These are phyloP conservation scores for Parazoanthus swiftii DNA, from an alignment of 92 coral and sea anemone species.

Conservation along the genomic window DNA sequence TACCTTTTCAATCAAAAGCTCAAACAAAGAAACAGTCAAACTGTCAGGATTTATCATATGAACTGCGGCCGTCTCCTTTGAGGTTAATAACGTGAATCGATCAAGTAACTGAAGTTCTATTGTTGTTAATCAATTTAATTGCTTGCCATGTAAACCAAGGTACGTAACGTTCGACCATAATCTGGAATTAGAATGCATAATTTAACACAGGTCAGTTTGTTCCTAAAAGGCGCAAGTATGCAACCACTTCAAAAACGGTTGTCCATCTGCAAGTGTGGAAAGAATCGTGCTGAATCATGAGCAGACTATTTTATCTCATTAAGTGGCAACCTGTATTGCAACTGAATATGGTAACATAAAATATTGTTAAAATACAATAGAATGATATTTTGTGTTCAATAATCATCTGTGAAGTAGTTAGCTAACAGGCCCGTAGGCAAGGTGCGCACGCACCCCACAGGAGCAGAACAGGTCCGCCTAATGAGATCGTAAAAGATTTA, in stretches of 20 bases:
- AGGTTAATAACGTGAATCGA: slow-evolving; percentile 6
- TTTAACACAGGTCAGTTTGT: not conserved
- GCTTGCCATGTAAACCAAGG: too few relatives aligned
- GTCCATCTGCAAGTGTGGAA: slow-evolving; percentile 21
- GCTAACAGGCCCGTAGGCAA: slow-evolving; percentile 24
- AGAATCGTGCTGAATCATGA: slow-evolving; percentile 18
- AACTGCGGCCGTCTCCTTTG: slow-evolving; percentile 9
- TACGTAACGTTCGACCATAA: too few relatives aligned
- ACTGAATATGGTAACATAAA: slow-evolving; percentile 22
- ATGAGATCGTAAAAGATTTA: not conserved
- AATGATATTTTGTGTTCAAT: slow-evolving; percentile 21
- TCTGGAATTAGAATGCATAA: not conserved
- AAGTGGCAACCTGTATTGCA: slow-evolving; percentile 25
- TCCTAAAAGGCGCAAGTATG: not conserved
- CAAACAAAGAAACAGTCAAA: slow-evolving; percentile 9
- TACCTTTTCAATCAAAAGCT: slow-evolving; percentile 20
- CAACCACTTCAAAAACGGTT: not conserved
- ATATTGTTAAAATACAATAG: slow-evolving; percentile 21
- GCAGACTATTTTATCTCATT: slow-evolving; percentile 9
- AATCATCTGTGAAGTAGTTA: slow-evolving; percentile 20
- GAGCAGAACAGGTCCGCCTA: slow-evolving; percentile 26
- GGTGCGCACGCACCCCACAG: slow-evolving; percentile 27
- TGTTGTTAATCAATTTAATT: not conserved
- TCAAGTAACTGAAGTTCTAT: not conserved
- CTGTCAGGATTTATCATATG: slow-evolving; percentile 1